Base-by-base conservation (phyloP, 2,113 vertebrate species). In the Syrmaticus mikado region DNA sequence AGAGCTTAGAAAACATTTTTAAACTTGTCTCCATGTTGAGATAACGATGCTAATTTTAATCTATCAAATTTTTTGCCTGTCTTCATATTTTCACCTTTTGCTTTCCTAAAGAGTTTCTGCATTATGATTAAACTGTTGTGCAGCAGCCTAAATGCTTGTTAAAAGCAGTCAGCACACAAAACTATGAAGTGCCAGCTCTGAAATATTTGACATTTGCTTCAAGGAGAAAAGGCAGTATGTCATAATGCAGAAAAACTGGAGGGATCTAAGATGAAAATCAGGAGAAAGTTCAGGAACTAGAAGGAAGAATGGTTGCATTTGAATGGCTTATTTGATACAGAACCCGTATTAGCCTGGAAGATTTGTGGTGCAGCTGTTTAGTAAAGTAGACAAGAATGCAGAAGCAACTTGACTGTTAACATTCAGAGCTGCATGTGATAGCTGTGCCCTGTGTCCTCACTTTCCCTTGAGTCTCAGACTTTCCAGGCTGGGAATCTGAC, bases 401-500 rank as follows among this genome's bases (percentile, higher is more conserved):
- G 45, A 70, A 89, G 32, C 48, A 55, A 0, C 43, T 40, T 48
- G 50, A 40, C 50, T 65, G 2, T 55, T 21, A 53, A 61, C 28
- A 34, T 68, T 64, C 58, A 46, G 38, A 87, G 64, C 60, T 92
- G 38, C 38, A 5, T 70, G 34, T n/a, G 75, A n/a, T 52, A 19
- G 46, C 61, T 65, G 24, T 95, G 76, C 87, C n/a, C 81, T 14
- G 19, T 88, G 76, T 80, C 80, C 87, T 94, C 28, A 3, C 76
- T 83, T 91, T 71, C 53, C 62, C 87, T 92, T 10, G 57, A 58
- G 5, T 68, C 85, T 82, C 66, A 93, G 93, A 90, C 52, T 94
- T 97, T 91, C 87, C 87, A 82, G 61, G 43, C 64, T 91, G 79
- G 72, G 87, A 85, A 83, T 89, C 41, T 89, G 87, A 24, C 82